Evolutionary conservation across 2,888 invertebrate genomes (phyloP), one percentile per base, ranked within the genome.

Genomic region (Eurois occulta): DNA sequence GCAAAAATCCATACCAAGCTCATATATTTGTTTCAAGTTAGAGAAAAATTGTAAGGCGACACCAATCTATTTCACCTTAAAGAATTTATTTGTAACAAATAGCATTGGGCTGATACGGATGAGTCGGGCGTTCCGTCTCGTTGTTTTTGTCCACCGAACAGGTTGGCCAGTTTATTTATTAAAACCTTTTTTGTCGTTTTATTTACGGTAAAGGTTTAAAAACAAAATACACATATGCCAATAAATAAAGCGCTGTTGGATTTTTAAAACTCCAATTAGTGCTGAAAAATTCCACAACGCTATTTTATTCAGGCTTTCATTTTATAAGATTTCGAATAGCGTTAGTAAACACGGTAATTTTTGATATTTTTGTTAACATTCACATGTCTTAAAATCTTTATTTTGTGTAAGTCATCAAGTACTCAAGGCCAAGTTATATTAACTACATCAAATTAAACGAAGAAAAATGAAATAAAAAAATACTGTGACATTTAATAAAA

Each of bases 161-260:
- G 13, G 10, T 55, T 82, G 6, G 0, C 35, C 21, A 21, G 21
- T 69, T 83, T 65, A 66, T 83, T 77, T 80, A 65, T 66, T 43
- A 0, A 48, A 35, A 1, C 11, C 48, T 46, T 38, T 64, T 65
- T 60, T 52, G 41, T 60, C 65, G 7, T n/a, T 64, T 55, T 48
- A 16, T 64, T 68, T 46, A 46, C 10, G 38, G 6, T 6, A 24
- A 43, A 65, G 41, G 65, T 16, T 65, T 65, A n/a, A 65, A 13
- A 65, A 64, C 6, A 38, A 64, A 32, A 24, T 2, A 65, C 11
- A 35, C 7, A 8, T 7, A n/a, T 8, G n/a, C n/a, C 16, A 11
- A 64, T 38, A 64, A 64, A 64, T 64, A 41, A 65, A 41, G n/a
- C n/a, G 18, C 65, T 62, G 60, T 32, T 62, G 10, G 41, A n/a